A percentile compares a stretch with the other conserved stretches of the same genome.
Evolutionary conservation across 1,140 invertebrate species (phyloP).

Genomic region (Brachionus koreanus): DNA sequence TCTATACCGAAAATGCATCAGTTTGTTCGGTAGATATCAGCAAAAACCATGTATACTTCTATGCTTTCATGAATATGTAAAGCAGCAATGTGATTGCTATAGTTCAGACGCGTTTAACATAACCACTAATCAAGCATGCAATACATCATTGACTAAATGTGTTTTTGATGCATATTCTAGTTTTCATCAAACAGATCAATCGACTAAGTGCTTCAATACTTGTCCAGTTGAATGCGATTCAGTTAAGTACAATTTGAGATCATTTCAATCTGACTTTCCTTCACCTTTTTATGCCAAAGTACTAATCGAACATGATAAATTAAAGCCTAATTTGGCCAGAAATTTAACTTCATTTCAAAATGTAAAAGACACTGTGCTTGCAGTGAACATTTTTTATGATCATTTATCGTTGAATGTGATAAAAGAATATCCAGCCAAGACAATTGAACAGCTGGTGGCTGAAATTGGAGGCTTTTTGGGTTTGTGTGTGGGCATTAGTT

Average conservation of each 20-base stretch:
- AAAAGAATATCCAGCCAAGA: not conserved
- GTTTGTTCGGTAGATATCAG: not conserved
- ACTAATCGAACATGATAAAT: not conserved
- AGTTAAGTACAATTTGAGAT: not conserved
- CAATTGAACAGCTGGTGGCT: not conserved
- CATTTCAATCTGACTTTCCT: not conserved
- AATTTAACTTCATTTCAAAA: not conserved
- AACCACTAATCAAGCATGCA: not conserved
- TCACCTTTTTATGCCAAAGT: not conserved
- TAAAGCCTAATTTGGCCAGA: not conserved
- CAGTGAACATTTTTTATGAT: slow-evolving; percentile 4
- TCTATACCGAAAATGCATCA: not conserved
- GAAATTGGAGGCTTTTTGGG: slow-evolving; percentile 1
- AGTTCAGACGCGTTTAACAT: not conserved
- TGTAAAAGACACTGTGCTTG: not conserved
- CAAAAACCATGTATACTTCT: not conserved
- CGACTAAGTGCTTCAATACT: not conserved
- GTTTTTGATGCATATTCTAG: not conserved
- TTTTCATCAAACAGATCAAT: not conserved
- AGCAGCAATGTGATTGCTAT: not conserved
- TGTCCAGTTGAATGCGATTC: slow-evolving; percentile 22
- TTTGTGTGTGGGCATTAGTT: not conserved
- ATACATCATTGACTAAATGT: no score
- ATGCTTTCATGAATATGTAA: not conserved
- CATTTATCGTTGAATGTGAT: not conserved